phyloP scores from a whole-genome alignment of 2,113 vertebrate species.

The Mustela nigripes region DNA sequence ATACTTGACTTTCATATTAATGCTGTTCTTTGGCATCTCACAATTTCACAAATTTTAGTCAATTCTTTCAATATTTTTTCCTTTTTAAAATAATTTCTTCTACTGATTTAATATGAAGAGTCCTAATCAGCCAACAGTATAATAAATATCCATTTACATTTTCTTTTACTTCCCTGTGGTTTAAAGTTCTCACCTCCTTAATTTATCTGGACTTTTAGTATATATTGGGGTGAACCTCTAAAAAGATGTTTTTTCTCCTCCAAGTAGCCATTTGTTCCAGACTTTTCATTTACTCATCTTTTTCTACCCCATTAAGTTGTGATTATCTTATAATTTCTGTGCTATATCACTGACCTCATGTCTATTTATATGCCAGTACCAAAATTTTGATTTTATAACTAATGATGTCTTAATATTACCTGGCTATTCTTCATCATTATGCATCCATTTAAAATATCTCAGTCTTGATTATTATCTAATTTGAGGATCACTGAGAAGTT shows the following conservation, averaged over 20 bases:
- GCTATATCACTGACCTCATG: not conserved
- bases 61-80: not conserved
- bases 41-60: not conserved
- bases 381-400: constrained; percentile 24
- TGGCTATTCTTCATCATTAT: not conserved
- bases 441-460: not conserved
- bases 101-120: constrained; percentile 27
- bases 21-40: not conserved
- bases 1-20: not conserved
- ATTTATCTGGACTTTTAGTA: not conserved
- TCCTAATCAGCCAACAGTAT: not conserved
- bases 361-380: constrained; percentile 16
- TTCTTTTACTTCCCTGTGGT: not conserved
- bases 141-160: constrained; percentile 11
- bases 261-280: not conserved
- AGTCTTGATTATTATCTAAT: constrained; percentile 16
- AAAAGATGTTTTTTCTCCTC: not conserved
- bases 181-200: constrained; percentile 40
- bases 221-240: not conserved
- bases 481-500: not conserved
- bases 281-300: constrained; percentile 42
- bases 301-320: constrained; percentile 5
- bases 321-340: not conserved
- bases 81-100: not conserved
- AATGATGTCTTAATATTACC: constrained; percentile 9